Percentiles rank a stretch among this genome's conserved stretches.
Conservation (phyloP, 1,140 invertebrate species). For the Lamellibrachia luymesi region DNA sequence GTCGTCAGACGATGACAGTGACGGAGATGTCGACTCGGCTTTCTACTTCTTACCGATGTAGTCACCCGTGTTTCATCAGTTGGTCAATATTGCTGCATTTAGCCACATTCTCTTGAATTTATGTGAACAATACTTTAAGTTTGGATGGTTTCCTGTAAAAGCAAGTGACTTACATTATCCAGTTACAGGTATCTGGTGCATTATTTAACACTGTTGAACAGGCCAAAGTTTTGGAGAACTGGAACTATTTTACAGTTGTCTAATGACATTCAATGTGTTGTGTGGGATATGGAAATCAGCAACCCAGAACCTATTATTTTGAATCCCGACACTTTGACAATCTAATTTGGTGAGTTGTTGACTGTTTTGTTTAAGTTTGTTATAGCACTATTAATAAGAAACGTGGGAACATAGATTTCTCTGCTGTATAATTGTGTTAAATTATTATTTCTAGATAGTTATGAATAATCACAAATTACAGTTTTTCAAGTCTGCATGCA, state of each 20-base stretch:
- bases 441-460: not conserved
- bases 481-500: not conserved
- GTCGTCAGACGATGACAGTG: not conserved
- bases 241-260: not conserved
- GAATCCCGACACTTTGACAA: not conserved
- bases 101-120: not conserved
- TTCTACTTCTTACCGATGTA: not conserved
- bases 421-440: not conserved
- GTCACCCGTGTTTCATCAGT: not conserved
- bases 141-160: not conserved
- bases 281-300: not conserved
- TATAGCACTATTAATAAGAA: not conserved
- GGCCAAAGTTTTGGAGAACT: not conserved
- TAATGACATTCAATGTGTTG: not conserved
- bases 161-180: not conserved
- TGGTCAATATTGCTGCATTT: not conserved
- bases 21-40: not conserved
- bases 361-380: not conserved
- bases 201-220: not conserved
- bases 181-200: not conserved
- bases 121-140: not conserved
- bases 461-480: not conserved
- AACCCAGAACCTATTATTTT: not conserved
- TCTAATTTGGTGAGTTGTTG: not conserved
- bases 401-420: not conserved